A percentile compares a stretch with the other conserved stretches of the same genome.
Evolutionary conservation across 2,113 vertebrate species (phyloP).

Genomic region (Pterocles gutturalis): DNA sequence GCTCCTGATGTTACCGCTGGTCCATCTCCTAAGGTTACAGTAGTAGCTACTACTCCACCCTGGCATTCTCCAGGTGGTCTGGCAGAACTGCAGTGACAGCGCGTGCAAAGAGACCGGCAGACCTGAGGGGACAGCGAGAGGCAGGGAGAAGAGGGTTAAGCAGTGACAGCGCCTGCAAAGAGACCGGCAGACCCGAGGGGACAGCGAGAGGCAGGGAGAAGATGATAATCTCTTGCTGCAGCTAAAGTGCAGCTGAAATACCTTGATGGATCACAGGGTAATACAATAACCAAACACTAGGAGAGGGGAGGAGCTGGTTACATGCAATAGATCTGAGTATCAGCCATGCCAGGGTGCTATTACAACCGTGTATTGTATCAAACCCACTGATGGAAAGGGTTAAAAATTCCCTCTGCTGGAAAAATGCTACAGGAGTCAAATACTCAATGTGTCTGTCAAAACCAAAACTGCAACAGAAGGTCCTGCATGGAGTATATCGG

Average conservation of each 20-base stretch:
- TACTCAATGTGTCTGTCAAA: too few relatives aligned
- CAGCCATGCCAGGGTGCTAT: too few relatives aligned
- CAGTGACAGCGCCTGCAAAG: background rate
- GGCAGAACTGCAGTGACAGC: too few relatives aligned
- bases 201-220: background rate
- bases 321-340: background rate
- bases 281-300: background rate
- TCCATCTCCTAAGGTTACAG: background rate
- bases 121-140: too few relatives aligned
- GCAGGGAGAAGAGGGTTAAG: too few relatives aligned
- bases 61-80: background rate
- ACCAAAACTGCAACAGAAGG: background rate
- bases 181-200: background rate
- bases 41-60: background rate
- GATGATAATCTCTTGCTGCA: background rate
- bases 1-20: background rate
- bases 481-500: background rate
- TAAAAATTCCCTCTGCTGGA: background rate
- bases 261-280: background rate
- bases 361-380: background rate
- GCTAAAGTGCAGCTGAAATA: background rate
- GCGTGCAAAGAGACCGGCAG: too few relatives aligned
- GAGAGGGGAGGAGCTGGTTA: background rate
- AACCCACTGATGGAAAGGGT: background rate
- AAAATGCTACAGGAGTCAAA: background rate